phyloP scores from a whole-genome alignment of 1,140 invertebrate genomes.

The Yoshiicerus persimilis region DNA sequence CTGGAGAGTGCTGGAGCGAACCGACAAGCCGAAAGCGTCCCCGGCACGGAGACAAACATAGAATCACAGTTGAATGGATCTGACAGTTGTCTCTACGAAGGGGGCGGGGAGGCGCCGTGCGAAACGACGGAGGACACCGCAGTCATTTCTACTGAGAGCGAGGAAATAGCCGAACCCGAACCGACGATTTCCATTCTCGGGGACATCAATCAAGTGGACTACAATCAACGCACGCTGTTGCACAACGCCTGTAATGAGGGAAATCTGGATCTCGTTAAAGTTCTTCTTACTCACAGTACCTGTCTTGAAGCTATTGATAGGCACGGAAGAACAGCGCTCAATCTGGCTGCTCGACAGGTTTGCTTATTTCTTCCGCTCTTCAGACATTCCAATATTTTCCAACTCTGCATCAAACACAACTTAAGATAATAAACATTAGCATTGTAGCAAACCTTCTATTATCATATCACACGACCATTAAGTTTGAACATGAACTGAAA shows the following conservation, averaged over 20 bases:
- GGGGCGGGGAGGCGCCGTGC: constrained; percentile 48
- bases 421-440: neutral
- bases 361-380: neutral
- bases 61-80: constrained; percentile 4
- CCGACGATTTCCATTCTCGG: constrained; percentile 35
- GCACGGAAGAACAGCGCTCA: constrained; percentile 78
- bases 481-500: too few species aligned
- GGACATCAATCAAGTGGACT: constrained; percentile 51
- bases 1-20: constrained; percentile 58
- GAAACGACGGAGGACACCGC: constrained; percentile 49
- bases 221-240: constrained; percentile 69
- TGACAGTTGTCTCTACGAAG: constrained; percentile 33
- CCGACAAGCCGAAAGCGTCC: neutral
- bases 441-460: neutral
- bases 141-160: constrained; percentile 37
- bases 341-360: constrained; percentile 73
- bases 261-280: constrained; percentile 64
- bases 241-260: constrained; percentile 76
- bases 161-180: constrained; percentile 41
- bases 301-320: constrained; percentile 67
- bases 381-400: neutral
- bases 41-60: neutral
- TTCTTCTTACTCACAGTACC: constrained; percentile 62
- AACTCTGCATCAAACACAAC: neutral
- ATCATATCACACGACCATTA: neutral